Conservation (phyloP, 2,888 invertebrate genomes). For the Orchesellides sinensis region DNA sequence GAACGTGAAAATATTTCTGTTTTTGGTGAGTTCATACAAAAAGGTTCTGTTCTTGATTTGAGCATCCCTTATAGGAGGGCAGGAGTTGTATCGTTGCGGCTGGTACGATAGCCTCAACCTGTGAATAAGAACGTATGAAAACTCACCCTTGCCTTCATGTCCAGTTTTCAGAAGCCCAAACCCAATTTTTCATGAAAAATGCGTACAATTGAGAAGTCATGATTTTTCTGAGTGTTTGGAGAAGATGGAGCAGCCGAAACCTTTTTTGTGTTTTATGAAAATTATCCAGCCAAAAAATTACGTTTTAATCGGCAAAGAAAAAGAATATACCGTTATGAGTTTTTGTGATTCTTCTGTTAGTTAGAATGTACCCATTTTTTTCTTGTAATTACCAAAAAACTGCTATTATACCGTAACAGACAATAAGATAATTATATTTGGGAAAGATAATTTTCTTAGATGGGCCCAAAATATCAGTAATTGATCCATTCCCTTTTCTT, state of each 20-base stretch:
- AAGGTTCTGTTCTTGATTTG: no score
- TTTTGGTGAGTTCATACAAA: neutral
- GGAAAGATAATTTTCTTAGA: no score
- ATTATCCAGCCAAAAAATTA: neutral
- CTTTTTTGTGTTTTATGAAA: constrained; percentile 11
- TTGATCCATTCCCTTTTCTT: no score
- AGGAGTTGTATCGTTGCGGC: constrained; percentile 49
- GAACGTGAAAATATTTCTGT: constrained; percentile 29
- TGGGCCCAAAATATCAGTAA: no score
- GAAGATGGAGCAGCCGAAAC: constrained; percentile 66
- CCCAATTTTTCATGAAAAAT: neutral
- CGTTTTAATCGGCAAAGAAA: neutral
- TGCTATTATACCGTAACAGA: no score
- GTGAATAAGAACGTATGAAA: neutral
- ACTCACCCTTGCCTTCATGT: constrained; percentile 4
- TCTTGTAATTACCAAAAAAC: no score
- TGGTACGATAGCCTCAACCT: neutral
- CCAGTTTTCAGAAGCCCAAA: neutral
- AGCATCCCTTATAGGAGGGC: constrained; percentile 54
- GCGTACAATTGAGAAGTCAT: constrained; percentile 29
- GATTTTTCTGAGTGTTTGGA: neutral
- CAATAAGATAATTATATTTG: no score
- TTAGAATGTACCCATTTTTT: no score
- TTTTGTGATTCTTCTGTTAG: neutral
- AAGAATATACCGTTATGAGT: constrained; percentile 27